A percentile compares a stretch with the other conserved stretches of the same genome.
Evolutionary conservation across 2,797 vertebrate genomes (phyloP).

Genomic region (Hippocampus kuda): DNA sequence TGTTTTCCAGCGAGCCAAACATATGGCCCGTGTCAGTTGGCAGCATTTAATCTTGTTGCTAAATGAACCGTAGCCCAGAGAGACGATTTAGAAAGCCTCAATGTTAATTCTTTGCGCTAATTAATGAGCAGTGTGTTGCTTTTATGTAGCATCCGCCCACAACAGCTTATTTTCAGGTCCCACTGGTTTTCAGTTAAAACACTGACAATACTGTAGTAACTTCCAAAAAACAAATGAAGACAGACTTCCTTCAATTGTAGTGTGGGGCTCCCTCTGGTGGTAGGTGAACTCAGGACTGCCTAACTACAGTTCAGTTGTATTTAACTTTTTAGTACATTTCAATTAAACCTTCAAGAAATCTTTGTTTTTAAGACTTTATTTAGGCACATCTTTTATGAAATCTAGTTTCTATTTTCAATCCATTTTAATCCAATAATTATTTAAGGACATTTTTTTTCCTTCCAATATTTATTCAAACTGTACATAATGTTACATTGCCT

Average conservation of each 20-base stretch:
- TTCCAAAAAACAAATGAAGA: neutral
- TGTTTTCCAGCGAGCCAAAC: neutral
- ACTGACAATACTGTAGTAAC: neutral
- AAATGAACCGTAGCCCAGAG: conserved; percentile 1
- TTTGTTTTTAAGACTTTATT: too few relatives aligned
- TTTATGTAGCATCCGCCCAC: neutral
- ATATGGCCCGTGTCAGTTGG: conserved; percentile 10
- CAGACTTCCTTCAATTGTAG: neutral
- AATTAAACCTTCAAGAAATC: neutral
- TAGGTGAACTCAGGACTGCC: neutral
- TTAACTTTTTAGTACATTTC: neutral
- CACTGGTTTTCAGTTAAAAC: neutral
- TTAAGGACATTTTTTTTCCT: neutral
- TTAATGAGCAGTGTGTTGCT: neutral
- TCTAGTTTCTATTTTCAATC: neutral
- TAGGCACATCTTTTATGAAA: neutral
- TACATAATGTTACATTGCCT: too few relatives aligned
- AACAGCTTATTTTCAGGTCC: neutral
- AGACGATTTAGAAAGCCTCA: conserved; percentile 9
- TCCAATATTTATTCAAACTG: neutral
- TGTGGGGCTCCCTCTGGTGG: neutral
- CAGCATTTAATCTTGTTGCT: conserved; percentile 11
- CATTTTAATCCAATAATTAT: neutral
- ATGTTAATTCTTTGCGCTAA: neutral
- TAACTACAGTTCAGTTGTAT: neutral